phyloP scores from a whole-genome alignment of 2,888 invertebrate genomes.

The Lypha dubia region DNA sequence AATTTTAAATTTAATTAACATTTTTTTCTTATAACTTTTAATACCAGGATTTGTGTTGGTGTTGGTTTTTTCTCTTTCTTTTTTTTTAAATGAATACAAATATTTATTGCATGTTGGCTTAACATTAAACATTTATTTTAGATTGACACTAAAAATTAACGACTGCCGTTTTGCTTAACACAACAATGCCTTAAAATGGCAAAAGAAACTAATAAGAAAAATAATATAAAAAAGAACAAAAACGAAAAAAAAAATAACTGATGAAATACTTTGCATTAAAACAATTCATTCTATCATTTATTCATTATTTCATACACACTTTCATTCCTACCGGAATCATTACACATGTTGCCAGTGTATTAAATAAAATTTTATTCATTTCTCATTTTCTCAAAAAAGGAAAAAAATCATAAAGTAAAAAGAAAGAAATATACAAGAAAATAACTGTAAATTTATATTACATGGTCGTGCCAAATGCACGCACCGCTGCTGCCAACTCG shows the following conservation, averaged over 20 bases:
- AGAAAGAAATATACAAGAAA: too few relatives aligned
- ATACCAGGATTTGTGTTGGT: neutral
- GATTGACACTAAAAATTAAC: conserved; percentile 71
- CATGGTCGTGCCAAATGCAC: conserved; percentile 59
- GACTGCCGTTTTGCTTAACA: conserved; percentile 42
- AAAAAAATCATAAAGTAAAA: too few relatives aligned
- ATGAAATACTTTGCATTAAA: conserved; percentile 61
- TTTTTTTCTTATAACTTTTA: neutral
- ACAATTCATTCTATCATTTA: conserved; percentile 40
- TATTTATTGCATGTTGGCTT: conserved; percentile 53
- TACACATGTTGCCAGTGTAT: conserved; percentile 81
- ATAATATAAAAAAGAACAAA: neutral
- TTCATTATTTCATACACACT: conserved; percentile 21
- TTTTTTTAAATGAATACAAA: conserved; percentile 39
- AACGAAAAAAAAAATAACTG: conserved; percentile 39
- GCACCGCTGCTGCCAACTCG: conserved; percentile 63
- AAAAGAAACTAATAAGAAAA: conserved; percentile 34
- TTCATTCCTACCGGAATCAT: conserved; percentile 73
- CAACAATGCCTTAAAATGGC: conserved; percentile 34
- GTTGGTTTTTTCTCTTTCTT: too few relatives aligned
- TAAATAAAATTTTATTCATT: conserved; percentile 82
- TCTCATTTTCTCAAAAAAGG: conserved; percentile 69
- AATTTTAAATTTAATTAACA: conserved; percentile 29
- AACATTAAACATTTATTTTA: conserved; percentile 66
- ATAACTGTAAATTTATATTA: conserved; percentile 74